phyloP scores from a whole-genome alignment of 2,797 vertebrate genomes.

The Bradypodion pumilum region DNA sequence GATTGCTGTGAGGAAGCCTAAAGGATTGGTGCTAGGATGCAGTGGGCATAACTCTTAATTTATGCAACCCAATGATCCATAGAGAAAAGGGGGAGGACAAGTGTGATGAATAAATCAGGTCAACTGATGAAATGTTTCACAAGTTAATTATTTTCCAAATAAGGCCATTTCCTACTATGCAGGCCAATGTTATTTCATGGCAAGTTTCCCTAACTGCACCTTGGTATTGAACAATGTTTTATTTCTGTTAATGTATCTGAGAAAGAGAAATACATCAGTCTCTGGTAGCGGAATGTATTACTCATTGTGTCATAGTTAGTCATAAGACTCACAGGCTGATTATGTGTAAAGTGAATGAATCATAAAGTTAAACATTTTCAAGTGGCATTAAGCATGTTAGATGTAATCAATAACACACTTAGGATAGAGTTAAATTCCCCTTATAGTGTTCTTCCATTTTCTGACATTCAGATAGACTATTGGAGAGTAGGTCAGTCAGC shows the following conservation, averaged over 20 bases:
- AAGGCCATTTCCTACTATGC: neutral
- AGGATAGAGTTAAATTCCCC: slow-evolving; percentile 46
- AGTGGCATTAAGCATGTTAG: slow-evolving; percentile 52
- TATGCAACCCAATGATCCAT: neutral
- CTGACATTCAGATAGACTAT: neutral
- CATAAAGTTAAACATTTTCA: slow-evolving; percentile 70
- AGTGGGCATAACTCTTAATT: neutral
- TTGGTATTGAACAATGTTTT: slow-evolving; percentile 63
- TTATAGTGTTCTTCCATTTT: neutral
- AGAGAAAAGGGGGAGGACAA: neutral
- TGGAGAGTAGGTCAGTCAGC: neutral
- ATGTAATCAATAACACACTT: slow-evolving; percentile 67
- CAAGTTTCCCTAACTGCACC: slow-evolving; percentile 61
- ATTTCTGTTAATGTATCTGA: slow-evolving; percentile 69
- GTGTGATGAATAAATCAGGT: neutral
- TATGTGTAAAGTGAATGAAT: slow-evolving; percentile 71
- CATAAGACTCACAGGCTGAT: slow-evolving; percentile 68
- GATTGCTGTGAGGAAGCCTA: too few relatives aligned
- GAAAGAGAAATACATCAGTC: slow-evolving; percentile 71
- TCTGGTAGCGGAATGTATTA: slow-evolving; percentile 66
- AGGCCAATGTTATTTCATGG: neutral
- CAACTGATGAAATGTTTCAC: neutral
- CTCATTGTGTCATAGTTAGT: slow-evolving; percentile 59
- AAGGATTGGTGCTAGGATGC: neutral
- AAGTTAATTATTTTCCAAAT: slow-evolving; percentile 21